These are phyloP conservation scores for Listrodromus nycthemerus DNA, from an alignment of 2,888 invertebrate species.

Conservation along the genomic window DNA sequence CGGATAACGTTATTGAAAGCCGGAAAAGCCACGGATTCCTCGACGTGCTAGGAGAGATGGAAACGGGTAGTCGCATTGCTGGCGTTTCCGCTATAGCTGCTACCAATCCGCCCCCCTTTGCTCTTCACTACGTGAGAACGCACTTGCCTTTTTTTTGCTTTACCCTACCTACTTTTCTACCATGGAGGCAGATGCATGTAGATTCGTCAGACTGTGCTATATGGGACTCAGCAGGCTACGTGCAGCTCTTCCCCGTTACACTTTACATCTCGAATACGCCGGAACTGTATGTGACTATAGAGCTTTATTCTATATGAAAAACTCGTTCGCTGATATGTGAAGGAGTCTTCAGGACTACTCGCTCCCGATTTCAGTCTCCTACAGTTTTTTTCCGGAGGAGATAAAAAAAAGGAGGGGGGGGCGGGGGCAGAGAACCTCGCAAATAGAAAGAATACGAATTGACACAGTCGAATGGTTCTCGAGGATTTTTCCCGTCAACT, in stretches of 20 bases:
- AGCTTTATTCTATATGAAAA: constrained; percentile 5
- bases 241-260: constrained; percentile 2
- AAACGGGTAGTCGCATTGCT: background rate
- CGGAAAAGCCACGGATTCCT: constrained; percentile 66
- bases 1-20: constrained; percentile 72
- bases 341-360: constrained; percentile 38
- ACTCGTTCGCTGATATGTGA: constrained; percentile 34
- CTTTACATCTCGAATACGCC: background rate
- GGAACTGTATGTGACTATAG: background rate
- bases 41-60: constrained; percentile 32
- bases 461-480: constrained; percentile 40
- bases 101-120: background rate
- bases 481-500: constrained; percentile 50
- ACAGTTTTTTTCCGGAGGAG: background rate
- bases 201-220: background rate
- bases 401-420: constrained; percentile 21
- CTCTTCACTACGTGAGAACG: constrained; percentile 33
- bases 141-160: background rate
- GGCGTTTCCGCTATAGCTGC: background rate
- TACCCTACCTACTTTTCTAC: constrained; percentile 26
- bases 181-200: constrained; percentile 1
- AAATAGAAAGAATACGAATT: constrained; percentile 19
- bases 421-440: constrained; percentile 2
- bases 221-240: background rate
- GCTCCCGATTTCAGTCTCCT: background rate